These are phyloP conservation scores for Trididemnum miniatum DNA, from an alignment of 23 tunicate genomes.

Conservation along the genomic window DNA sequence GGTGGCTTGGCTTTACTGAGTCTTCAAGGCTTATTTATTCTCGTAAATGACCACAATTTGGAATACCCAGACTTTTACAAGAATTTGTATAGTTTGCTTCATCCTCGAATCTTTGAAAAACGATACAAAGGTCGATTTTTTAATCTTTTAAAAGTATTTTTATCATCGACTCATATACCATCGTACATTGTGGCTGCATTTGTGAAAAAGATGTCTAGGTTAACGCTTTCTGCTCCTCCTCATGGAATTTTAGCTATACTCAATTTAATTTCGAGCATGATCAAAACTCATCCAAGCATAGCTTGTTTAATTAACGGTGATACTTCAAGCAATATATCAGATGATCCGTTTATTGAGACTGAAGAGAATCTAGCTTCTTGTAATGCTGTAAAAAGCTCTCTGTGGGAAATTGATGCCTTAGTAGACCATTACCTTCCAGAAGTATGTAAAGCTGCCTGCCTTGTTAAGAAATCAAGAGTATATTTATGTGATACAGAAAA, in stretches of 20 bases:
- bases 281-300: conserved; percentile 55
- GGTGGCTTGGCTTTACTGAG: conserved; percentile 76
- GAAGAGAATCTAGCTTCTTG: conserved; percentile 59
- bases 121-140: conserved; percentile 76
- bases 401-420: conserved; percentile 71
- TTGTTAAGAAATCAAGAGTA: conserved; percentile 18
- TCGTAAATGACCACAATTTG: conserved; percentile 75
- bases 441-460: conserved; percentile 27
- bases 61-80: conserved; percentile 79
- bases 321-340: background rate
- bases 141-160: conserved; percentile 55
- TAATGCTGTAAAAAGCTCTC: conserved; percentile 65
- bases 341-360: conserved; percentile 56
- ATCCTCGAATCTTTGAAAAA: conserved; percentile 84
- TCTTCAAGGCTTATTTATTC: conserved; percentile 68
- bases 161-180: conserved; percentile 81
- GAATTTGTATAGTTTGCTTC: conserved; percentile 73
- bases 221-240: conserved; percentile 69
- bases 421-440: conserved; percentile 46
- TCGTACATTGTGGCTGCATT: conserved; percentile 77
- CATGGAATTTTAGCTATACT: conserved; percentile 43
- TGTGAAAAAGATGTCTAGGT: conserved; percentile 76
- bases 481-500: conserved; percentile 23
- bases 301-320: conserved; percentile 27
- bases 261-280: conserved; percentile 32